These are phyloP conservation scores for Pristionchus japonicus DNA, from an alignment of 2,888 invertebrate species.

Conservation along the genomic window DNA sequence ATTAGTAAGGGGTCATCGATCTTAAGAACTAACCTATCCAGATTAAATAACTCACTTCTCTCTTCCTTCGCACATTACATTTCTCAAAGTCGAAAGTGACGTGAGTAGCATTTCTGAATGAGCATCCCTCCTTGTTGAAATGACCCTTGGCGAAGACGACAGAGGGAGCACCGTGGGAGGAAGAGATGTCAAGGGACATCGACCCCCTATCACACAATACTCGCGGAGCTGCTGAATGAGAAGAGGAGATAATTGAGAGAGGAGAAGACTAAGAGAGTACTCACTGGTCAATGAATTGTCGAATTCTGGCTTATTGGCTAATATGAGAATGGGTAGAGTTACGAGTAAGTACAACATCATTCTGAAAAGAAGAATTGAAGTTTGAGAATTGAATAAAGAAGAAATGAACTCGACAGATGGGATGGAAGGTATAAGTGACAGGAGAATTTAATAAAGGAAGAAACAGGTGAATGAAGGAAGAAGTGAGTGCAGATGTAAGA, in stretches of 20 bases:
- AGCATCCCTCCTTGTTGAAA: conserved; percentile 65
- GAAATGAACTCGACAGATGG: background rate
- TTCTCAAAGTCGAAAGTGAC: conserved; percentile 69
- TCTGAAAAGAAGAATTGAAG: background rate
- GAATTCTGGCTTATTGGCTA: background rate
- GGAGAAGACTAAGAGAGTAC: background rate
- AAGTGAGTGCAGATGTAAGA: conserved; percentile 10
- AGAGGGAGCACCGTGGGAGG: conserved; percentile 61
- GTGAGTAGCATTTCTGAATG: conserved; percentile 61
- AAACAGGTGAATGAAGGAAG: background rate
- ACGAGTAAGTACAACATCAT: background rate
- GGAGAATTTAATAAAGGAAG: background rate
- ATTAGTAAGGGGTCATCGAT: conserved; percentile 43
- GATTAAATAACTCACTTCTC: conserved; percentile 60
- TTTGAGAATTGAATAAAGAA: background rate
- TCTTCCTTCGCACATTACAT: conserved; percentile 70
- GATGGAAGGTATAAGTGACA: background rate
- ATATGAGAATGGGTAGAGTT: background rate
- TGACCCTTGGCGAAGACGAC: conserved; percentile 72
- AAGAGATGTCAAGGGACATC: conserved; percentile 63
- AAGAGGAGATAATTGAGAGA: background rate
- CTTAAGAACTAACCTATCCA: background rate
- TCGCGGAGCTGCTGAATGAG: conserved; percentile 62
- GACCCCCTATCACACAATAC: conserved; percentile 62
- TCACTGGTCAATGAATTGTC: conserved; percentile 38